A percentile compares a stretch with the other conserved stretches of the same genome.
Conservation (phyloP, 2,888 invertebrate genomes). For the Mimachlamys varia region DNA sequence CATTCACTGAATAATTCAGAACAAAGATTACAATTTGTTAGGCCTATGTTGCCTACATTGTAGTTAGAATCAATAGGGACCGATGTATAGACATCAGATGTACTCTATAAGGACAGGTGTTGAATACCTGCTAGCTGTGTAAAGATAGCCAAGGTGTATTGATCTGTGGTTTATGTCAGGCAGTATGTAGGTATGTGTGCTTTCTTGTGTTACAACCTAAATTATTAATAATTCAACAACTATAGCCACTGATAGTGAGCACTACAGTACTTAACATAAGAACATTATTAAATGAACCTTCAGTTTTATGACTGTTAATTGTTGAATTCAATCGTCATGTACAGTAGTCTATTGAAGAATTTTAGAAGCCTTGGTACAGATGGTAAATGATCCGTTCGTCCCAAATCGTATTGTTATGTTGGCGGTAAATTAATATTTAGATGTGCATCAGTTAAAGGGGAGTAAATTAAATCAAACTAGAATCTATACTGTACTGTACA, state of each 20-base stretch:
- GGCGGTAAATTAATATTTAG: too few relatives aligned
- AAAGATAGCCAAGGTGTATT: neutral
- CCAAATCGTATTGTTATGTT: too few relatives aligned
- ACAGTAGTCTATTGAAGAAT: too few relatives aligned
- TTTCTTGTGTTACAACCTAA: neutral
- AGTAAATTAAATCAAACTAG: too few relatives aligned
- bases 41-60: neutral
- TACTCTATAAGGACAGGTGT: neutral
- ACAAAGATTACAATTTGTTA: neutral
- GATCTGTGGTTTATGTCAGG: neutral
- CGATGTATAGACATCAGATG: too few relatives aligned
- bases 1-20: conserved; percentile 6
- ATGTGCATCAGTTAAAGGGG: too few relatives aligned
- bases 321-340: too few relatives aligned
- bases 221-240: neutral
- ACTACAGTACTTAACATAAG: neutral
- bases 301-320: neutral
- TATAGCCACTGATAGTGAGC: neutral
- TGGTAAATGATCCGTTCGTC: too few relatives aligned
- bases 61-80: neutral
- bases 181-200: neutral
- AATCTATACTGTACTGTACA: too few relatives aligned
- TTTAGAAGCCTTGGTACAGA: too few relatives aligned
- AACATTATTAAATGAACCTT: neutral
- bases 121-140: neutral